These are phyloP conservation scores for Artibeus jamaicensis DNA, from an alignment of 2,797 vertebrate genomes.

Conservation along the genomic window DNA sequence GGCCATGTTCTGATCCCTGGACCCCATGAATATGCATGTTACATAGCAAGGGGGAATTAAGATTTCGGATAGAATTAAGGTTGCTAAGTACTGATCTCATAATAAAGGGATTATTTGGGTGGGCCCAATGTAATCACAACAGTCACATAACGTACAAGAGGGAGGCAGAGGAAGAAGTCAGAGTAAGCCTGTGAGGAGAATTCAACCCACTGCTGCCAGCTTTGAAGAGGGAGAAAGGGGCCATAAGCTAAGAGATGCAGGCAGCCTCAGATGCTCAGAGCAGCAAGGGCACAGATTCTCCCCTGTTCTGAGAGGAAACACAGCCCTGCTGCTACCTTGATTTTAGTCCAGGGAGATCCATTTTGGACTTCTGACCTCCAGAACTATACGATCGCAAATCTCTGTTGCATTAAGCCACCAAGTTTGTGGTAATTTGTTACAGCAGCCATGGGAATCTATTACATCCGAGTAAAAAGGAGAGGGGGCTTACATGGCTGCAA, in stretches of 20 bases:
- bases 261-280: background rate
- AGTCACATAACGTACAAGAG: background rate
- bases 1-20: too few relatives aligned
- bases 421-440: background rate
- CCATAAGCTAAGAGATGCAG: background rate
- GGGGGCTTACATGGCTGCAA: accelerated
- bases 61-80: background rate
- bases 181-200: background rate
- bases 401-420: background rate
- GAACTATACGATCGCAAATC: background rate
- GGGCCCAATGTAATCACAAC: background rate
- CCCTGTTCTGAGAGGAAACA: background rate
- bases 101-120: background rate
- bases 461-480: too few relatives aligned
- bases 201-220: too few relatives aligned
- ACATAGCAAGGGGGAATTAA: background rate
- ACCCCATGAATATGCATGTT: background rate
- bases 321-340: background rate
- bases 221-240: background rate
- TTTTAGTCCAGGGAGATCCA: background rate
- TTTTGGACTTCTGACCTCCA: background rate
- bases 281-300: background rate
- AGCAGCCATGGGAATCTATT: background rate
- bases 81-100: background rate
- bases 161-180: background rate